A percentile compares a stretch with the other conserved stretches of the same genome.
phyloP scores from a whole-genome alignment of 2,888 invertebrate species.

The Horisme vitalbata region DNA sequence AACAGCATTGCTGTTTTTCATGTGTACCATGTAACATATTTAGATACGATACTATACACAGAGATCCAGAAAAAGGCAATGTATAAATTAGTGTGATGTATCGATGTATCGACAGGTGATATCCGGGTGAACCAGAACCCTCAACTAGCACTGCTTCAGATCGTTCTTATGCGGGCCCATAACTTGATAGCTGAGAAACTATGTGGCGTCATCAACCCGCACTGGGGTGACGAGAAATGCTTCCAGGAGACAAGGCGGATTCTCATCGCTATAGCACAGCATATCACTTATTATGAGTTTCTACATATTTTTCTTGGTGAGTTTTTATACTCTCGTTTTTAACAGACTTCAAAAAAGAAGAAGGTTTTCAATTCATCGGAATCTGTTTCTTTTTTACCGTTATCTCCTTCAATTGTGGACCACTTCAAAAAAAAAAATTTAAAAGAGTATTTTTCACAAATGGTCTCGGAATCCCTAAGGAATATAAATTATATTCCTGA shows the following conservation, averaged over 20 bases:
- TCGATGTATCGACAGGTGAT: constrained; percentile 75
- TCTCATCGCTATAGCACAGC: constrained; percentile 63
- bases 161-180: constrained; percentile 34
- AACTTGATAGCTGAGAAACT: constrained; percentile 23
- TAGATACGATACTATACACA: no score
- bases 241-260: constrained; percentile 66
- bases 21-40: no score
- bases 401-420: neutral
- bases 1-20: no score
- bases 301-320: constrained; percentile 41
- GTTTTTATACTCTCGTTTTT: neutral
- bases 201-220: constrained; percentile 54
- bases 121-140: constrained; percentile 84
- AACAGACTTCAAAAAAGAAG: no score
- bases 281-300: constrained; percentile 68
- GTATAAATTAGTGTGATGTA: neutral
- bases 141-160: constrained; percentile 83
- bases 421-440: neutral
- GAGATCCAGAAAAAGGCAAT: no score
- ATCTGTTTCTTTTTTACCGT: no score
- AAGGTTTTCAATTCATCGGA: no score
- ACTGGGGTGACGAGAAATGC: constrained; percentile 66
- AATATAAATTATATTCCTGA: no score
- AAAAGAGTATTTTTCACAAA: no score
- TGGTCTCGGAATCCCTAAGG: no score